A percentile compares a stretch with the other conserved stretches of the same genome.
Conservation (phyloP, 2,797 vertebrate genomes). For the Vultur gryphus region DNA sequence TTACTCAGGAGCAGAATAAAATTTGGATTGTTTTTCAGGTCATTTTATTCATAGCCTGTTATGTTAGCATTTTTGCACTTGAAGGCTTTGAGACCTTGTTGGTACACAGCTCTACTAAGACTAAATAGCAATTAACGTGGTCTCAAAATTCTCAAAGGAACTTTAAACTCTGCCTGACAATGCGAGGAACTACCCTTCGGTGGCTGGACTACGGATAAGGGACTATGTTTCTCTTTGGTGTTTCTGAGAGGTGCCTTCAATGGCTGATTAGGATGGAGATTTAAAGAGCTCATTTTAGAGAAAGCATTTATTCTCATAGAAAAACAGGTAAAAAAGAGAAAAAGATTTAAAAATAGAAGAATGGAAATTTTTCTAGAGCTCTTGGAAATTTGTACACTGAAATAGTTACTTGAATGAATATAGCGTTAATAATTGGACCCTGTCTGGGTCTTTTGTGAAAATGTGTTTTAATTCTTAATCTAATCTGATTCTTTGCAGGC, state of each 20-base stretch:
- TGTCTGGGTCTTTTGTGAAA: neutral
- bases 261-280: neutral
- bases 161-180: neutral
- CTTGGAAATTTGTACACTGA: neutral
- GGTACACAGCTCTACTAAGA: neutral
- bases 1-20: neutral
- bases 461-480: conserved; percentile 55
- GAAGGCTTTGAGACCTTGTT: neutral
- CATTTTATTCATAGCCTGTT: neutral
- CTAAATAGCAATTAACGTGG: neutral
- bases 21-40: neutral
- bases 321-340: neutral
- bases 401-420: neutral
- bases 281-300: neutral
- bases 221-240: neutral
- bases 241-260: neutral
- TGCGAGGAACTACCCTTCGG: neutral
- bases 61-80: neutral
- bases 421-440: neutral
- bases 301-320: neutral
- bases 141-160: neutral
- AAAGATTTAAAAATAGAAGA: neutral
- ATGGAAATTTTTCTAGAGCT: neutral
- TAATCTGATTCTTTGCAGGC: conserved; percentile 78
- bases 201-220: neutral